These are phyloP conservation scores for Drosophila ezoana DNA, from an alignment of 2,888 invertebrate genomes.

Conservation along the genomic window DNA sequence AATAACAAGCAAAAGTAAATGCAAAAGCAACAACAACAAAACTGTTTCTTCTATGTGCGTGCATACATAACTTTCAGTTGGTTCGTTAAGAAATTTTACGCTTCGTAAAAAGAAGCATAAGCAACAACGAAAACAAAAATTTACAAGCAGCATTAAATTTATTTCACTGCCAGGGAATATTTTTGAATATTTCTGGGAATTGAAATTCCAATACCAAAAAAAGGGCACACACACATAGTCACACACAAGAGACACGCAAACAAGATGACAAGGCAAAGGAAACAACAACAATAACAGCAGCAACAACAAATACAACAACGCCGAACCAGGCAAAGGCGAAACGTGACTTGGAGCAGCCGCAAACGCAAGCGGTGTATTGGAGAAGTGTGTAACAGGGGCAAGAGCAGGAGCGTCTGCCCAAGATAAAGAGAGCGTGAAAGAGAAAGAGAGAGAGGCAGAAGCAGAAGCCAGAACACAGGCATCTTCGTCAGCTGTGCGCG, in stretches of 20 bases:
- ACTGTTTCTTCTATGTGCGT: constrained; percentile 48
- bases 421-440: constrained; percentile 8
- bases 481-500: constrained; percentile 49
- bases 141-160: constrained; percentile 77
- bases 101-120: constrained; percentile 63
- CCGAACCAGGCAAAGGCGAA: constrained; percentile 46
- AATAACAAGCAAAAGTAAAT: constrained; percentile 54
- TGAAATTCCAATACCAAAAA: constrained; percentile 65
- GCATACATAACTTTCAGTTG: constrained; percentile 72
- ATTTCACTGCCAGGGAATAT: constrained; percentile 76
- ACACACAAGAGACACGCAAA: constrained; percentile 63
- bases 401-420: constrained; percentile 8
- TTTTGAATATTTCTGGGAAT: constrained; percentile 80
- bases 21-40: constrained; percentile 45
- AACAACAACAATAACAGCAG: constrained; percentile 53
- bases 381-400: not conserved
- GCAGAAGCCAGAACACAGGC: constrained; percentile 31
- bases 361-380: constrained; percentile 25
- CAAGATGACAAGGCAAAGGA: constrained; percentile 78
- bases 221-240: constrained; percentile 17
- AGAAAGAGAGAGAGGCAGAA: constrained; percentile 9
- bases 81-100: constrained; percentile 79
- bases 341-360: constrained; percentile 73
- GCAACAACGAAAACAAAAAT: constrained; percentile 48
- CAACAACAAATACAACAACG: constrained; percentile 48